Evolutionary conservation across 2,888 invertebrate genomes (phyloP), one percentile per base, ranked within the genome.

Genomic region (Halocaridina rubra): DNA sequence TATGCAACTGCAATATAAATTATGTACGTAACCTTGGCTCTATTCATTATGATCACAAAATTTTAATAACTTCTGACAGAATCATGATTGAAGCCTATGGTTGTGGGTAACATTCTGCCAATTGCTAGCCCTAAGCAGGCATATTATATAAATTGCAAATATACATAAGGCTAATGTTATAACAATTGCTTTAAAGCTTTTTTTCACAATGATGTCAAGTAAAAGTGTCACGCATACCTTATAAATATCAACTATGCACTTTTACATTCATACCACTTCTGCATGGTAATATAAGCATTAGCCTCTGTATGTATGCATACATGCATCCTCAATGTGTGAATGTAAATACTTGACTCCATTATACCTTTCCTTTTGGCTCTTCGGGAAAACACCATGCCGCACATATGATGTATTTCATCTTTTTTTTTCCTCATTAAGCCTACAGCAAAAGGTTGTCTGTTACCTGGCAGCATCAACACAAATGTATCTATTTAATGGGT

Each of bases 401-500:
- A 16, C 10, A 46, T 46, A 46, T 46, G 69, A 84, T 84, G 74
- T 80, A 75, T 80, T 75, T 80, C 82, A 84, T 71, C 46, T 72
- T 72, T 72, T 24, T 61, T 77, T 71, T 77, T 59, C 61, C 27
- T 59, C 16, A 53, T 39, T 82, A 46, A 77, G 53, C 61, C 72
- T 53, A 53, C 46, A 57, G 81, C 59, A 30, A 64, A 84, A 72
- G 82, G 82, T 78, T 78, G 78, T 78, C 78, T 84, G 82, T 84
- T 84, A 84, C 78, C 82, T 72, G 69, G 77, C 78, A 78, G 71
- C 82, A 78, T 84, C 78, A 84, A 78, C 78, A 84, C 82, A 78
- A 78, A 84, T 78, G 78, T 84, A 84, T 84, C 82, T 84, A 61
- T 84, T n/a, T 78, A 84, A 78, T 84, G 82, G 78, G 82, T 84